A percentile compares a stretch with the other conserved stretches of the same genome.
These are phyloP conservation scores for Holothuria scabra DNA, from an alignment of 53 echinoderm and acorn worm species.

Conservation along the genomic window DNA sequence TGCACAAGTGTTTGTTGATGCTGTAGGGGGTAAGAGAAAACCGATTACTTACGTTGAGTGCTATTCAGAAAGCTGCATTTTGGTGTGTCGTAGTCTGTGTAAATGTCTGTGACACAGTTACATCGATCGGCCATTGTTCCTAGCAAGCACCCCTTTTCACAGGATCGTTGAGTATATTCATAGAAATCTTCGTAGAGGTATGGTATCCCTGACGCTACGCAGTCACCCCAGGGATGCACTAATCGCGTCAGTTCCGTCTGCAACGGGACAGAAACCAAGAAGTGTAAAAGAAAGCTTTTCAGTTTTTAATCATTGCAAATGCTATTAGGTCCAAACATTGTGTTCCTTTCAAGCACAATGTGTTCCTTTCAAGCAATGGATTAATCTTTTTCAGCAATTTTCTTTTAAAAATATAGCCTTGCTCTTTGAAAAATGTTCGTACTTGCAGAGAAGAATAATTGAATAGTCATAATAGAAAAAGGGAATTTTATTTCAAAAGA, in stretches of 20 bases:
- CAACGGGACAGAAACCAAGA: background rate
- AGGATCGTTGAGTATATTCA: conserved; percentile 63
- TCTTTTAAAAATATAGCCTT: too few species aligned
- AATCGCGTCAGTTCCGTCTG: conserved; percentile 55
- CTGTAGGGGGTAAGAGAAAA: background rate
- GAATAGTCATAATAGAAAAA: too few species aligned
- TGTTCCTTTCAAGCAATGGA: too few species aligned
- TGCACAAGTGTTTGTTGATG: too few species aligned
- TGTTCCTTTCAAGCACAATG: too few species aligned
- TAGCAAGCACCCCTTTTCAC: conserved; percentile 65
- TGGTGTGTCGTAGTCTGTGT: conserved; percentile 18
- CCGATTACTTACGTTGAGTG: conserved; percentile 81
- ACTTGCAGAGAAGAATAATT: too few species aligned
- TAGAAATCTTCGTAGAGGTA: conserved; percentile 21
- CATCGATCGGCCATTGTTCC: conserved; percentile 64
- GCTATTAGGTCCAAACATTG: too few species aligned
- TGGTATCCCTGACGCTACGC: conserved; percentile 54
- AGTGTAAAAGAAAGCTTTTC: too few species aligned
- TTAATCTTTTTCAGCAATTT: too few species aligned
- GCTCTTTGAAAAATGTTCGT: too few species aligned
- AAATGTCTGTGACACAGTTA: conserved; percentile 75
- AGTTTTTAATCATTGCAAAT: too few species aligned
- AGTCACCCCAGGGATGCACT: conserved; percentile 57
- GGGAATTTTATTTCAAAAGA: too few species aligned
- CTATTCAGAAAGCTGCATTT: conserved; percentile 80